Base-by-base conservation (phyloP, 2,113 vertebrate species). In the Crotalus viridis region DNA sequence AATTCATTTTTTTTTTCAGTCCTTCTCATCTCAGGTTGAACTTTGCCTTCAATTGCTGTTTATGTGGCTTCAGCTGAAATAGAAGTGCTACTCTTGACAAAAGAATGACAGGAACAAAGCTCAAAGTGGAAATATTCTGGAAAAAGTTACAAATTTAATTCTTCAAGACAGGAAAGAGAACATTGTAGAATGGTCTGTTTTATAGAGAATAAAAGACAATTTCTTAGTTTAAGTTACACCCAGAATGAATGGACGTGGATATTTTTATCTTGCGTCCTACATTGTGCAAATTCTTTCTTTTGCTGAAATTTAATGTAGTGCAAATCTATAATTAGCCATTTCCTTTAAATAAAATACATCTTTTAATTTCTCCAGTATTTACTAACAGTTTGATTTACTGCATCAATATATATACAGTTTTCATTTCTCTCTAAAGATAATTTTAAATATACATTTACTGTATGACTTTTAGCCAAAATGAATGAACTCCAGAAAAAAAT, bases 1-100 rank as follows among this genome's bases (percentile, higher is more conserved):
- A 13, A 92, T 95, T 95, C 94, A 94, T 56, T 5, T 10, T 39
- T 90, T 39, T 24, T 2, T 2, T 13, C 93, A 93, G 91, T 91
- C 90, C 52, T 95, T 93, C 74, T 55, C 94, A 90, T 88, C 64
- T 64, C n/a, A 59, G 39, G 8, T 46, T 94, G 92, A 93, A 86
- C 91, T 95, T 94, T 87, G 87, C 17, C 90, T 5, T 0, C 28
- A 90, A 51, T 87, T 24, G 1, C 24, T 64, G 5, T 55, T 54
- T 91, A 3, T 89, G 69, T 0, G 0, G 89, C 26, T 51, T 92
- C 54, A 10, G 64, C 89, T 87, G 54, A 56, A 90, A 43, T 91
- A 26, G 85, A 90, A 46, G 33, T 86, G 56, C 22, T 19, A 17
- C 15, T n/a, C 6, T 15, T 54, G 39, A 24, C 81, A 88, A 93